Conservation (phyloP, 2,113 vertebrate genomes). For the Chaetorhynchus papuensis region DNA sequence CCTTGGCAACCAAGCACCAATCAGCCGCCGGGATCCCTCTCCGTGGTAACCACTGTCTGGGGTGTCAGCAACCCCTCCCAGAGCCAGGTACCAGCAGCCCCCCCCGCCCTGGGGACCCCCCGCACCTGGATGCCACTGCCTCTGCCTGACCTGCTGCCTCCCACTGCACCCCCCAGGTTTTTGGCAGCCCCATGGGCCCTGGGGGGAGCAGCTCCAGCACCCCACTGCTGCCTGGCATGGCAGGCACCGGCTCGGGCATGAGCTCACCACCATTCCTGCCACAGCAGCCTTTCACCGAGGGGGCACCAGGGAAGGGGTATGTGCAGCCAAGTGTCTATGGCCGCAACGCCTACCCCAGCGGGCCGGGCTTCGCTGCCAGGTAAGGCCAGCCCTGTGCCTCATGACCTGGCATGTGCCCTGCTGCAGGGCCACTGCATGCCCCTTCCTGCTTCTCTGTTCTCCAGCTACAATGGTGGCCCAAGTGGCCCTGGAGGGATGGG, state of each 20-base stretch:
- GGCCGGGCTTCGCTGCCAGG: conserved; percentile 81
- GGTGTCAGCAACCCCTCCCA: conserved; percentile 87
- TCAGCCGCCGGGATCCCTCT: conserved; percentile 89
- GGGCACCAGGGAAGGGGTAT: conserved; percentile 77
- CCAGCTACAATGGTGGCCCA: conserved; percentile 80
- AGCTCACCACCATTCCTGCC: conserved; percentile 84
- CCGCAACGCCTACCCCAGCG: conserved; percentile 73
- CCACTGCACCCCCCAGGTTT: conserved; percentile 69
- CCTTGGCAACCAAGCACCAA: conserved; percentile 86
- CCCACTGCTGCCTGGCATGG: conserved; percentile 83
- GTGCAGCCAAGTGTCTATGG: conserved; percentile 85
- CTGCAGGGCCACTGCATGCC: fast-evolving
- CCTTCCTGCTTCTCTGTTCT: neutral
- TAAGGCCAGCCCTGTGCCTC: conserved; percentile 35
- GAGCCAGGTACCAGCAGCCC: conserved; percentile 81
- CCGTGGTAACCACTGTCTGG: conserved; percentile 94
- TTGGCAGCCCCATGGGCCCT: conserved; percentile 88
- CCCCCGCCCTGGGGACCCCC: fast-evolving
- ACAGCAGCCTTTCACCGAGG: conserved; percentile 86
- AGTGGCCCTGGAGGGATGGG: conserved; percentile 77
- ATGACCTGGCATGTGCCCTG: fast-evolving
- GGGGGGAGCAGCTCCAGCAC: conserved; percentile 83
- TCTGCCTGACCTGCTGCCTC: neutral
- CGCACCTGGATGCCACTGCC: fast-evolving
- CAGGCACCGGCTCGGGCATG: conserved; percentile 80